Conservation (phyloP, 2,888 invertebrate species). For the Miltochrista miniata region DNA sequence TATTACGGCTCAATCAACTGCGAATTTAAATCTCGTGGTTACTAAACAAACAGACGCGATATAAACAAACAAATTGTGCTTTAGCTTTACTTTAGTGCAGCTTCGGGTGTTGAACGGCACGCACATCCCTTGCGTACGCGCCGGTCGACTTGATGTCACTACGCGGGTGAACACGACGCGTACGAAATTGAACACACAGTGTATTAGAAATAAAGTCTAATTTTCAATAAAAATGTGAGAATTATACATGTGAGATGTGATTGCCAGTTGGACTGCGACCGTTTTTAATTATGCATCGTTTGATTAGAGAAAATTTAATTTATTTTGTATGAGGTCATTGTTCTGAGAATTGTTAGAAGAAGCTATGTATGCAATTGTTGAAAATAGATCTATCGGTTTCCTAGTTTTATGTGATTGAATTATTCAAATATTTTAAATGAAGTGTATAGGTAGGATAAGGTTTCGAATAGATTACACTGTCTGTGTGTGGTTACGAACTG, state of each 20-base stretch:
- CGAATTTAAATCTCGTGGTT: slow-evolving; percentile 33
- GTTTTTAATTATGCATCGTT: slow-evolving; percentile 47
- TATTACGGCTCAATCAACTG: slow-evolving; percentile 37
- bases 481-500: no score
- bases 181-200: slow-evolving; percentile 15
- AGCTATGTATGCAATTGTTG: slow-evolving; percentile 21
- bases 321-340: slow-evolving; percentile 23
- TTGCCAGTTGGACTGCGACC: slow-evolving; percentile 39
- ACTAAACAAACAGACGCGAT: slow-evolving; percentile 32
- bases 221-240: slow-evolving; percentile 20
- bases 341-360: slow-evolving; percentile 24
- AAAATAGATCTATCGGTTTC: slow-evolving; percentile 20
- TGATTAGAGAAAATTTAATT: slow-evolving; percentile 37
- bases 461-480: no score
- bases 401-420: slow-evolving; percentile 19
- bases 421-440: not conserved
- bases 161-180: slow-evolving; percentile 14
- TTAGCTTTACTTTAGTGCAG: slow-evolving; percentile 41
- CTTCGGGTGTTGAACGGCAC: slow-evolving; percentile 40
- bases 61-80: slow-evolving; percentile 42
- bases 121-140: slow-evolving; percentile 35
- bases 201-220: slow-evolving; percentile 28
- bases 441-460: no score
- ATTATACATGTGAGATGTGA: slow-evolving; percentile 35
- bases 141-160: slow-evolving; percentile 35